These are phyloP conservation scores for Cyphomyrus discorhynchus DNA, from an alignment of 2,113 vertebrate species.

Conservation along the genomic window DNA sequence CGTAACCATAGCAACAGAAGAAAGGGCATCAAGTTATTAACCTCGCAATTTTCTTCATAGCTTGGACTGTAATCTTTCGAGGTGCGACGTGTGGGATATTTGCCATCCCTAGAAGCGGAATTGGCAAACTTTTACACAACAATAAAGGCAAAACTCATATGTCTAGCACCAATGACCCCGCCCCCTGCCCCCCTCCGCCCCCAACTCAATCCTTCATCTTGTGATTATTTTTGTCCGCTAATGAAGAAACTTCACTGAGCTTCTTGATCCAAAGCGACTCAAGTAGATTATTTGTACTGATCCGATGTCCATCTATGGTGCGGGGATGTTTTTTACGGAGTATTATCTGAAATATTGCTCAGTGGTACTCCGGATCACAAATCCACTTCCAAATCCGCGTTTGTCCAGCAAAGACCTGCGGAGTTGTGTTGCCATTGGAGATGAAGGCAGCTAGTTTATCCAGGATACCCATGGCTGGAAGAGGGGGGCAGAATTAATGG, in stretches of 20 bases:
- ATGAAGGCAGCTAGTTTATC: neutral
- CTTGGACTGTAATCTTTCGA: neutral
- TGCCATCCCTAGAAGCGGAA: neutral
- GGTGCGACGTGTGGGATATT: neutral
- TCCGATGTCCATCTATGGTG: neutral
- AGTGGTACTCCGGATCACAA: neutral
- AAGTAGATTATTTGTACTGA: neutral
- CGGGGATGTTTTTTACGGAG: neutral
- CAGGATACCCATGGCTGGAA: neutral
- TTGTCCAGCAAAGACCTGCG: neutral
- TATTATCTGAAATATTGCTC: neutral
- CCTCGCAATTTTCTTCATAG: constrained; percentile 9
- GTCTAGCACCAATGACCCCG: neutral
- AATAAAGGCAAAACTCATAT: neutral
- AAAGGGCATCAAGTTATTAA: constrained; percentile 17
- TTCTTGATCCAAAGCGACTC: neutral
- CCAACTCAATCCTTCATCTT: neutral
- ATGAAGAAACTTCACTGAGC: neutral
- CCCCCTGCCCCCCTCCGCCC: neutral
- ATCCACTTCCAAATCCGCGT: neutral
- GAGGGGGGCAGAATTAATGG: neutral
- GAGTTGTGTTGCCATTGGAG: neutral
- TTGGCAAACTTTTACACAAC: constrained; percentile 10
- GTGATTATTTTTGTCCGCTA: neutral
- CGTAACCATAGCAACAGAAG: constrained; percentile 16